Evolutionary conservation across 2,113 vertebrate species (phyloP), one percentile per base, ranked within the genome.

Genomic region (Dipodomys spectabilis): DNA sequence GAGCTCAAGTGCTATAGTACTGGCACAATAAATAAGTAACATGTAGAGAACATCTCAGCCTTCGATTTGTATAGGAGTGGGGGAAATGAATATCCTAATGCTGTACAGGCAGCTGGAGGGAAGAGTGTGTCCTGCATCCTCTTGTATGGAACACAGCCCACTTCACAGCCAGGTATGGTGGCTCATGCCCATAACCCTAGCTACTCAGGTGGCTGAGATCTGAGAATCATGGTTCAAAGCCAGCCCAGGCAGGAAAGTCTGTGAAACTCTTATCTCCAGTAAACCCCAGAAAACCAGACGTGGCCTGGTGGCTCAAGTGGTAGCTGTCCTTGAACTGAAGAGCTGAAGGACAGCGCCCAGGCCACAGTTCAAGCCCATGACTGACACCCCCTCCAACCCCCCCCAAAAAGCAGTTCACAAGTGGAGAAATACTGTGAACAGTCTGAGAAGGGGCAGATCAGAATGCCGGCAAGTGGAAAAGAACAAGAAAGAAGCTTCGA

Each of bases 41-140:
- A 15, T 49, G 20, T 32, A 83, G 64, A 86, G 72, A 88, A 35
- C 35, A 64, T 53, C 11, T 72, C 69, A 91, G 62, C 64, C 67
- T 94, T 90, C 71, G 7, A 19, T 85, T 82, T 78, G 69, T 67
- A 32, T n/a, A 1, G 64, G 67, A 86, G 16, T 9, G 19, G 57
- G 62, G 60, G 25, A 81, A 77, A 92, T 83, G 45, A 88, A 71
- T 87, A 90, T 35, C 79, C 45, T 49, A 64, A 81, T 64, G 27
- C 69, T 81, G 44, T 8, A 93, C 49, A 82, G 44, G 86, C 39
- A 45, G 35, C 35, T 60, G 19, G 23, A 67, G 53, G 75, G 7
- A 60, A 78, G 22, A 1, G 12, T 19, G 53, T 72, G 60, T 32
- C 32, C 82, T 0, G 2, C 35, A 75, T 84, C 79, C 32, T 32